Conservation (phyloP, 2,888 invertebrate genomes). For the Tanaodytes sp. region DNA sequence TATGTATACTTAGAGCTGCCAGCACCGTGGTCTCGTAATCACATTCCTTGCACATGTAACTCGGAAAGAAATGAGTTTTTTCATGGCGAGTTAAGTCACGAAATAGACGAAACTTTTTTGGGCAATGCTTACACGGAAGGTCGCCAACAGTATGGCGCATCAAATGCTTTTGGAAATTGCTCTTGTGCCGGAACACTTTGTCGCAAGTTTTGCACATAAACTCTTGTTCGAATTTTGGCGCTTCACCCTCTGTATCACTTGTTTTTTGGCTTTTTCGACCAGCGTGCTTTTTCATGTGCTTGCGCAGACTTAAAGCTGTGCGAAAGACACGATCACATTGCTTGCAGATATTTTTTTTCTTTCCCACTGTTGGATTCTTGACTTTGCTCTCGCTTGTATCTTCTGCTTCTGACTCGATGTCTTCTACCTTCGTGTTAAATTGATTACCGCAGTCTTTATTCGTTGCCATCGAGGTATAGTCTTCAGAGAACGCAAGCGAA, state of each 20-base stretch:
- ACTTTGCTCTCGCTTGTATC: slow-evolving; percentile 37
- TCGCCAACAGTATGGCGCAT: slow-evolving; percentile 67
- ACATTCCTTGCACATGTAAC: slow-evolving; percentile 70
- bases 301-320: slow-evolving; percentile 62
- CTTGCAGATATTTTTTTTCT: slow-evolving; percentile 66
- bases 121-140: slow-evolving; percentile 68
- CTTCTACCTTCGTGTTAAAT: slow-evolving; percentile 43
- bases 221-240: slow-evolving; percentile 53
- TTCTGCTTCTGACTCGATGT: slow-evolving; percentile 13
- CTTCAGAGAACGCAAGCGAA: slow-evolving; percentile 61
- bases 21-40: slow-evolving; percentile 70
- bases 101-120: slow-evolving; percentile 68
- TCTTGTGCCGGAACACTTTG: slow-evolving; percentile 68
- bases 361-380: slow-evolving; percentile 49
- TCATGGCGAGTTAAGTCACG: slow-evolving; percentile 70
- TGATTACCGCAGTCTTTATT: neutral
- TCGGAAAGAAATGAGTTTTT: slow-evolving; percentile 70
- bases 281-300: slow-evolving; percentile 67
- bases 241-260: neutral
- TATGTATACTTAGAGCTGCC: slow-evolving; percentile 67
- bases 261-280: slow-evolving; percentile 58
- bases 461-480: slow-evolving; percentile 64
- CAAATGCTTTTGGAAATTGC: slow-evolving; percentile 69
- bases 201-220: slow-evolving; percentile 67
- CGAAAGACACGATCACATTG: slow-evolving; percentile 66